phyloP scores from a whole-genome alignment of 1,140 invertebrate species.

The Lethrus apterus region DNA sequence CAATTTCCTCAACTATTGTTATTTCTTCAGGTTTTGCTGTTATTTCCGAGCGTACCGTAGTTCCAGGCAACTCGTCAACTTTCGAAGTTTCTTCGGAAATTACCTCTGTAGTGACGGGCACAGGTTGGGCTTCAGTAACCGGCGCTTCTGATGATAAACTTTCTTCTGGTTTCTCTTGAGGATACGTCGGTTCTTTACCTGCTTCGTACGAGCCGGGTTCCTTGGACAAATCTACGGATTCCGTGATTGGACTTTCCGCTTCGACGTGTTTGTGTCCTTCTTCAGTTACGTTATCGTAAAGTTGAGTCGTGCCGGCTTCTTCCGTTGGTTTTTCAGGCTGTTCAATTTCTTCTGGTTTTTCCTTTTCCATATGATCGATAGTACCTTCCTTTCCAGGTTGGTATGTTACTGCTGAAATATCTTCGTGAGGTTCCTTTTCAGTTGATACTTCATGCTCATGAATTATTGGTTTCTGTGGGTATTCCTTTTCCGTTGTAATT shows the following conservation, averaged over 20 bases:
- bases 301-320: constrained; percentile 5
- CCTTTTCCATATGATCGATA: too few relatives aligned
- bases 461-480: neutral
- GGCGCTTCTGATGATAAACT: neutral
- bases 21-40: constrained; percentile 3
- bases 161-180: constrained; percentile 2
- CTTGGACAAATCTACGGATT: too few relatives aligned
- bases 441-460: too few relatives aligned
- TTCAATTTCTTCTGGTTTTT: too few relatives aligned
- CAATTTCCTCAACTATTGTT: neutral
- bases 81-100: constrained; percentile 1
- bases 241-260: constrained; percentile 1
- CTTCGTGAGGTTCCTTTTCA: too few relatives aligned
- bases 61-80: constrained; percentile 9
- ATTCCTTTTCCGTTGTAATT: neutral
- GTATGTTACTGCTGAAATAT: too few relatives aligned
- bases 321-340: constrained; percentile 12
- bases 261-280: neutral
- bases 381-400: too few relatives aligned
- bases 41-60: constrained; percentile 11
- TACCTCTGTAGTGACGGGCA: neutral
- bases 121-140: constrained; percentile 12
- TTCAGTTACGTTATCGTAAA: constrained; percentile 11
- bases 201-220: too few relatives aligned
- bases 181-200: neutral